Base-by-base conservation (phyloP, 2,888 invertebrate species). In the Nipponacmea schrenckii region DNA sequence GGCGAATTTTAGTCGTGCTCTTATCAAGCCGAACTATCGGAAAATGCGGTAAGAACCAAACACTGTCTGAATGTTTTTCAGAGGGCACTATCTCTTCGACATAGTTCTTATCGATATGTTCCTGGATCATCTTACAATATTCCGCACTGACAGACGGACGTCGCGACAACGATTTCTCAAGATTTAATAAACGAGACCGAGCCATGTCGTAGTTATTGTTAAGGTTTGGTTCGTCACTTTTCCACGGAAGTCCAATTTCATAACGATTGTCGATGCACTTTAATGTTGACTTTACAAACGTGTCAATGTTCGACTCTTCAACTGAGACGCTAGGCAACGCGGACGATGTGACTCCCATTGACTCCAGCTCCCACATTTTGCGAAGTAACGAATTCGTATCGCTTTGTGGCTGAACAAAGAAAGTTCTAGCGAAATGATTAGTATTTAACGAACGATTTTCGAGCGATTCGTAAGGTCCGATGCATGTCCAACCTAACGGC, bases 401-500 rank as follows among this genome's bases (percentile, higher is more conserved):
- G 15, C 20, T 50, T 20, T 50, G 50, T 8, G 17, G 17, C 0
- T n/a, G 50, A 17, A 20, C 20, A 50, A 50, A 50, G 20, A 50
- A 50, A 20, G 48, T n/a, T 48, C 48, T 48, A 48, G n/a, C 48
- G 48, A 48, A 48, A 48, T 48, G 50, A 50, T 50, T 50, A 50
- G 50, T 50, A 8, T 14, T n/a, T 31, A 31, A 31, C 31, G 31
- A 31, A 31, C 31, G 31, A 15, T 20, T 50, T 20, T 20, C 7
- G 17, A 50, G 20, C 20, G 50, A 20, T 20, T 50, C 50, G 20
- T n/a, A 50, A 14, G 50, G 50, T 10, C 67, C 69, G 20, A 67
- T 67, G n/a, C 70, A 70, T 14, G 70, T 70, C 70, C 70, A 70
- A 17, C 70, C 70, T n/a, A 70, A 24, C 15, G 68, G 70, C 24